phyloP scores from a whole-genome alignment of 2,797 vertebrate genomes.

The Eulemur albifrons region DNA sequence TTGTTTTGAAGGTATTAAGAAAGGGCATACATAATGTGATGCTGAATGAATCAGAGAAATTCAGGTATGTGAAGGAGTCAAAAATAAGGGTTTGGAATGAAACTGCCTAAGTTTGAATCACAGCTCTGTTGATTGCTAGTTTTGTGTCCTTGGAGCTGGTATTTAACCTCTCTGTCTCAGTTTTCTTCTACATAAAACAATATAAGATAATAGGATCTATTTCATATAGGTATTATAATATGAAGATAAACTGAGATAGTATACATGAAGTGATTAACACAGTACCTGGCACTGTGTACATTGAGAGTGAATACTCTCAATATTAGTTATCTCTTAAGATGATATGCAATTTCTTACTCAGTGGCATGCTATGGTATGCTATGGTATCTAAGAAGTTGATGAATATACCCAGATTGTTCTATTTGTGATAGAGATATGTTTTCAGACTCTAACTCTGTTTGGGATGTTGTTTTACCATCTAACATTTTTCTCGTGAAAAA shows the following conservation, averaged over 20 bases:
- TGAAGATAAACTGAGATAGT: neutral
- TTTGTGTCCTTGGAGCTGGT: neutral
- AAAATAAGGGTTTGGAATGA: conserved; percentile 5
- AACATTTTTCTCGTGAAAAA: conserved; percentile 14
- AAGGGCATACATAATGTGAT: neutral
- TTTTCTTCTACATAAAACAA: neutral
- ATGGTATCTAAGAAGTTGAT: neutral
- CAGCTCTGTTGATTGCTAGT: neutral
- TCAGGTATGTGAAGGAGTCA: neutral
- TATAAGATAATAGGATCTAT: neutral
- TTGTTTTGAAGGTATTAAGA: neutral
- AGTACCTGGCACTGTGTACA: neutral
- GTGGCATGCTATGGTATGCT: neutral
- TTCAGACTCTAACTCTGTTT: neutral
- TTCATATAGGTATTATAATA: neutral
- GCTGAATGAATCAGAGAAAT: neutral
- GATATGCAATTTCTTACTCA: neutral
- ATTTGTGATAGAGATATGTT: neutral
- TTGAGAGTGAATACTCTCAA: neutral
- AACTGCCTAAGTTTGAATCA: neutral
- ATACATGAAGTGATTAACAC: neutral
- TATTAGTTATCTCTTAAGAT: neutral
- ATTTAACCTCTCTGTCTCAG: neutral
- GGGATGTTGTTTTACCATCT: neutral
- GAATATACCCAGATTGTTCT: neutral